phyloP scores from a whole-genome alignment of 2,888 invertebrate genomes.

The Laspeyria flexula region DNA sequence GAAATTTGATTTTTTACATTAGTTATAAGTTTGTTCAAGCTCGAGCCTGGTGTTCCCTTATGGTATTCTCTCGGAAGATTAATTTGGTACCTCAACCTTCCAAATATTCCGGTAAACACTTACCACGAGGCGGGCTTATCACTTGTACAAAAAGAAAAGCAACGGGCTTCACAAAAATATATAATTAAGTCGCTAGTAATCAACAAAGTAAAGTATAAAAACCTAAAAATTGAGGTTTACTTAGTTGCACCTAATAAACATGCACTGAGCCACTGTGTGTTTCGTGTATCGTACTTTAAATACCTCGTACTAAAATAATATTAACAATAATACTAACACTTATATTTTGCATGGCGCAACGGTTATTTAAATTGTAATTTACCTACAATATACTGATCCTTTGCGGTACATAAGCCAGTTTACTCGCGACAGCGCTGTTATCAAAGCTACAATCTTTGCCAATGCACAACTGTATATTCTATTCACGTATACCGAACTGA shows the following conservation, averaged over 20 bases:
- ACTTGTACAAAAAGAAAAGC: no score
- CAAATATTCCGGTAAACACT: no score
- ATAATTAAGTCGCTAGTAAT: not conserved
- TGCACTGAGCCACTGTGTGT: not conserved
- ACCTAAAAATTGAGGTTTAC: not conserved
- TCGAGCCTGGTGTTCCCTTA: no score
- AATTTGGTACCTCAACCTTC: no score
- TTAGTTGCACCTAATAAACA: not conserved
- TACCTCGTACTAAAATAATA: conserved; percentile 2
- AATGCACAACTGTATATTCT: conserved; percentile 1
- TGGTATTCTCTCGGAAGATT: no score
- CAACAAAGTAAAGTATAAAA: not conserved
- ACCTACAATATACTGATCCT: not conserved
- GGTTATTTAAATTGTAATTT: conserved; percentile 8
- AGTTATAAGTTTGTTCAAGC: no score
- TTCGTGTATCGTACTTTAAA: conserved; percentile 4
- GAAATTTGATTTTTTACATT: no score
- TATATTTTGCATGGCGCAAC: conserved; percentile 18
- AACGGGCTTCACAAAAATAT: no score
- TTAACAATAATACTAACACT: conserved; percentile 28
- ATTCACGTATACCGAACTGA: not conserved
- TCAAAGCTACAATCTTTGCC: conserved; percentile 9
- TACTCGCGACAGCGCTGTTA: conserved; percentile 13
- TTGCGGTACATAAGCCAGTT: conserved; percentile 15
- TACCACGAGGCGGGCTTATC: no score